phyloP scores from a whole-genome alignment of 2,888 invertebrate species.

The Ochropacha duplaris region DNA sequence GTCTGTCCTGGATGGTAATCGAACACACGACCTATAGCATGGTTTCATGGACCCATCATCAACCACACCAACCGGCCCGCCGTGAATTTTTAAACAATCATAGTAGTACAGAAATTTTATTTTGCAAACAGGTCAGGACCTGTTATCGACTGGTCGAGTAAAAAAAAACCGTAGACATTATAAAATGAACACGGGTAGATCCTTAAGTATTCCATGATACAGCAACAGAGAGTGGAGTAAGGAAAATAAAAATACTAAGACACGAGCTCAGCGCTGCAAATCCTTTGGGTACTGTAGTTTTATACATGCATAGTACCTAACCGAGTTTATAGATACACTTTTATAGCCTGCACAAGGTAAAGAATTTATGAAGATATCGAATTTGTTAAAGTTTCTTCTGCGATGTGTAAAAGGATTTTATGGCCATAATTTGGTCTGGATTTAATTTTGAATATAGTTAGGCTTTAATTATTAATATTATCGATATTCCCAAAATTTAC shows the following conservation, averaged over 20 bases:
- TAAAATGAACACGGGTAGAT: background rate
- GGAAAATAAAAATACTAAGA: conserved; percentile 9
- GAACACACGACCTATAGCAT: no score
- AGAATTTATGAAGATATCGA: background rate
- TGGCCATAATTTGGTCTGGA: no score
- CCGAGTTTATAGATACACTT: background rate
- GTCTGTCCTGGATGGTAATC: no score
- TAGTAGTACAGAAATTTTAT: no score
- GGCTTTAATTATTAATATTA: no score
- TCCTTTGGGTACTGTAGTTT: conserved; percentile 7
- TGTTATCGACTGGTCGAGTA: no score
- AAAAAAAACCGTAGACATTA: background rate
- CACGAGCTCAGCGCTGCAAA: conserved; percentile 5
- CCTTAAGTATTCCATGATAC: background rate
- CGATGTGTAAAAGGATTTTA: background rate
- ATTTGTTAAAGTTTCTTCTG: background rate
- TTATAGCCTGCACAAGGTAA: background rate
- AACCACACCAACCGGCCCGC: no score
- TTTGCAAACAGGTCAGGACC: no score
- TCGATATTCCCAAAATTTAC: no score
- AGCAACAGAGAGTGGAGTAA: conserved; percentile 1
- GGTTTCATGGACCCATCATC: no score
- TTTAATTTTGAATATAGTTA: no score
- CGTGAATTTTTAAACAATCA: no score
- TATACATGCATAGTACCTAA: conserved; percentile 1